Evolutionary conservation across 2,888 invertebrate genomes (phyloP).

Genomic region (Harpalus rubripes): DNA sequence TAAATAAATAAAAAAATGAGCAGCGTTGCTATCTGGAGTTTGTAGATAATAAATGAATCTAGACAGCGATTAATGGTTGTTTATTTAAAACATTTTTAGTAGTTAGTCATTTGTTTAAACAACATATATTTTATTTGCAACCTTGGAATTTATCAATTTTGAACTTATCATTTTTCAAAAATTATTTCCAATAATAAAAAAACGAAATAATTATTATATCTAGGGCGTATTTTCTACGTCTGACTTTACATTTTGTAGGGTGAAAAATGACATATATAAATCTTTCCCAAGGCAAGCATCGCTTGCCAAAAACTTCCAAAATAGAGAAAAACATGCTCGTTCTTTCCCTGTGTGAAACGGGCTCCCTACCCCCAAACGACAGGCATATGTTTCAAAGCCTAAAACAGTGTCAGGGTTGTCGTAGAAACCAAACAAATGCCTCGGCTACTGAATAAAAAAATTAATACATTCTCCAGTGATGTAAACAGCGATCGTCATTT

Average conservation of each 20-base stretch:
- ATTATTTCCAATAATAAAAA: background rate
- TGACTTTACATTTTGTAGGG: background rate
- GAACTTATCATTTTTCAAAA: background rate
- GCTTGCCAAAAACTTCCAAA: background rate
- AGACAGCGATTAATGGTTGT: background rate
- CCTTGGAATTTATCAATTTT: background rate
- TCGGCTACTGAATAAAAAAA: background rate
- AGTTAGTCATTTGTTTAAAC: conserved; percentile 6
- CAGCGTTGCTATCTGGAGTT: background rate
- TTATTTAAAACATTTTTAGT: background rate
- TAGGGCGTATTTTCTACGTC: background rate
- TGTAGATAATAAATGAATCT: background rate
- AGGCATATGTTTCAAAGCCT: background rate
- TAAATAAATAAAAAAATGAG: conserved; percentile 3
- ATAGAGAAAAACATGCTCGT: background rate
- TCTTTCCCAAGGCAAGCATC: background rate
- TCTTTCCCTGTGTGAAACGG: background rate
- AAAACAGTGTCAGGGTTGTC: conserved; percentile 1
- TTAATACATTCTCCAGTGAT: background rate
- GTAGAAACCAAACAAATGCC: background rate
- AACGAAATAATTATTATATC: background rate
- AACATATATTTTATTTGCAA: background rate
- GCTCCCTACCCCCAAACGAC: background rate
- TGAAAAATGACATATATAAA: conserved; percentile 3
- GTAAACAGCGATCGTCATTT: conserved; percentile 8